These are phyloP conservation scores for Trissoscelio sp. DNA, from an alignment of 2,888 invertebrate genomes.

Conservation along the genomic window DNA sequence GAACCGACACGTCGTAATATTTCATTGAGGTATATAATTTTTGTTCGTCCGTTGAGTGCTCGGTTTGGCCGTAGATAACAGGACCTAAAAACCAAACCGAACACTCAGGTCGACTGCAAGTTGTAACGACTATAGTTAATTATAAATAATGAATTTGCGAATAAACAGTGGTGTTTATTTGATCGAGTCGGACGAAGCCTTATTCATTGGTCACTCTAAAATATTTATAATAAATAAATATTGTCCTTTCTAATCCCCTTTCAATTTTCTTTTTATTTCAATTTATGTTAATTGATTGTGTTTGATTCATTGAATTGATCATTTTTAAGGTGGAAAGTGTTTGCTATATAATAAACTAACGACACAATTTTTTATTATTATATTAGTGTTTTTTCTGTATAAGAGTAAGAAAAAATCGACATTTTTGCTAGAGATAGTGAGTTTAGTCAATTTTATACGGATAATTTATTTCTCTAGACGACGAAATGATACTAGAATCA, in stretches of 20 bases:
- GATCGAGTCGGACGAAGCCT: slow-evolving; percentile 43
- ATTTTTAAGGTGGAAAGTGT: slow-evolving; percentile 24
- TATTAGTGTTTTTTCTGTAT: slow-evolving; percentile 32
- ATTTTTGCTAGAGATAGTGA: slow-evolving; percentile 24
- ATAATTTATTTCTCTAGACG: slow-evolving; percentile 34
- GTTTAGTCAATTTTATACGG: slow-evolving; percentile 42
- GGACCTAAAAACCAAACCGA: slow-evolving; percentile 19
- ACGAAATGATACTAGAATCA: slow-evolving; percentile 34
- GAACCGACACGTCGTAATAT: slow-evolving; percentile 37
- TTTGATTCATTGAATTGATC: neutral
- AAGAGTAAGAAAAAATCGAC: slow-evolving; percentile 6
- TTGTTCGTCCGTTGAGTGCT: slow-evolving; percentile 11
- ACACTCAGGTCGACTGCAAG: slow-evolving; percentile 29
- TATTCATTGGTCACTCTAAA: slow-evolving; percentile 38
- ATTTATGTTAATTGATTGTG: neutral
- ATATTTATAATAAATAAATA: slow-evolving; percentile 35
- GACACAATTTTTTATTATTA: slow-evolving; percentile 17
- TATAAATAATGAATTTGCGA: slow-evolving; percentile 58
- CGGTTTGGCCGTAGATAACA: slow-evolving; percentile 17
- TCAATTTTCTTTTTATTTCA: slow-evolving; percentile 4
- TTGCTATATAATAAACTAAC: slow-evolving; percentile 12
- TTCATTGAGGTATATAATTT: slow-evolving; percentile 22
- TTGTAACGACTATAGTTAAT: slow-evolving; percentile 57
- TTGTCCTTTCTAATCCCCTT: slow-evolving; percentile 3
- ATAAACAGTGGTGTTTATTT: slow-evolving; percentile 61